These are phyloP conservation scores for Nothobranchius kuhntae DNA, from an alignment of 2,113 vertebrate species.

Conservation along the genomic window DNA sequence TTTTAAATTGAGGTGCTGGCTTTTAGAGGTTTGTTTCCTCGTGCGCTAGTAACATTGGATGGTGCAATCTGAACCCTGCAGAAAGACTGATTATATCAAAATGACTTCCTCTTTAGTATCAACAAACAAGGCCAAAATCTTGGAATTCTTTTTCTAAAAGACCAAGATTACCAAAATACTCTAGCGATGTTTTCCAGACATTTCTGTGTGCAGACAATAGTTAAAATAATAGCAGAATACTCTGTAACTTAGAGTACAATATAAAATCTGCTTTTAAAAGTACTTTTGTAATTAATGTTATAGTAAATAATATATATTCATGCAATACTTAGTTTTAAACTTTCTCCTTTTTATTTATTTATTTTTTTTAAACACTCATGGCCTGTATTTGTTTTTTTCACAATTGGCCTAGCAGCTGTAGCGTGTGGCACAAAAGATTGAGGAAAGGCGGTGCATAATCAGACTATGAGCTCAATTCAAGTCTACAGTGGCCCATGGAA, in stretches of 20 bases:
- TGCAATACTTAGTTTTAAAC: not conserved
- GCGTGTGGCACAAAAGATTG: slow-evolving; percentile 55
- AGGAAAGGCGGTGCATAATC: slow-evolving; percentile 61
- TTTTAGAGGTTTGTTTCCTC: not conserved
- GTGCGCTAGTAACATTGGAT: not conserved
- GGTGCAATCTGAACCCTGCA: not conserved
- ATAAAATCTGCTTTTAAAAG: too few relatives aligned
- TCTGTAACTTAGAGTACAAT: not conserved
- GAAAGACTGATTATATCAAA: slow-evolving; percentile 2
- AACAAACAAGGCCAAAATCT: not conserved
- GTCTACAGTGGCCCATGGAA: slow-evolving; percentile 68
- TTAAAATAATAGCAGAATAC: not conserved
- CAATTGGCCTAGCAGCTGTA: slow-evolving; percentile 61
- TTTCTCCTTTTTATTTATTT: not conserved
- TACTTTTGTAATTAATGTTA: not conserved
- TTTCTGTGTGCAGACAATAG: not conserved
- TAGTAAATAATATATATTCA: not conserved
- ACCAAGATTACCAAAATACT: not conserved
- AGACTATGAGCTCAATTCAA: slow-evolving; percentile 59
- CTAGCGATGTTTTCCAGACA: not conserved
- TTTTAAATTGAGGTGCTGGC: too few relatives aligned
- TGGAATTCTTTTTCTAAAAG: slow-evolving; percentile 1
- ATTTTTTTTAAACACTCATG: slow-evolving; percentile 15
- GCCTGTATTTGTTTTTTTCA: slow-evolving; percentile 28
- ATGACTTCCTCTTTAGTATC: slow-evolving; percentile 1